These are phyloP conservation scores for Lasioglossum vierecki DNA, from an alignment of 2,888 invertebrate genomes.

Conservation along the genomic window DNA sequence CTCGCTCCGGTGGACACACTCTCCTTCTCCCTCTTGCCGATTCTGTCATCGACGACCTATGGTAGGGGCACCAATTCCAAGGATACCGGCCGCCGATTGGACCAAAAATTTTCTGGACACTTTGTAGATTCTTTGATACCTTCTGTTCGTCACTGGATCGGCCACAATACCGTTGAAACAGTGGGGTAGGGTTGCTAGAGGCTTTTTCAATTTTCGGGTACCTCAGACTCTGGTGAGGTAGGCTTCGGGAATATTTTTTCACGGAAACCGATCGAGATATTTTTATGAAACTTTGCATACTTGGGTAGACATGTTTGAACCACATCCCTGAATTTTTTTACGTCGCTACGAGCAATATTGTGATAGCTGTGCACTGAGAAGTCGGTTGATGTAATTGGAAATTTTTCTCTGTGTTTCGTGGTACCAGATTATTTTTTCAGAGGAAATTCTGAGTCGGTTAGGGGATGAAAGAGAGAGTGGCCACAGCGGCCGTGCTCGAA, in stretches of 20 bases:
- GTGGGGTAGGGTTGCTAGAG: background rate
- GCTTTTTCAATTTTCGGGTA: background rate
- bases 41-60: constrained; percentile 36
- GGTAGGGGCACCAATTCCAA: constrained; percentile 57
- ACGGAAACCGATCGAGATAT: background rate
- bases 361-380: background rate
- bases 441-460: background rate
- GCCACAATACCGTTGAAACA: background rate
- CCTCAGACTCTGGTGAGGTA: background rate
- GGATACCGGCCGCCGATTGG: constrained; percentile 44
- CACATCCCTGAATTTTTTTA: background rate
- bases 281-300: background rate
- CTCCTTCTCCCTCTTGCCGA: constrained; percentile 16
- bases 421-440: background rate
- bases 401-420: background rate
- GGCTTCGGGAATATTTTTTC: background rate
- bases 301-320: background rate
- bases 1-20: constrained; percentile 15
- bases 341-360: background rate
- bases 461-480: constrained; percentile 2
- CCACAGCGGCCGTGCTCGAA: background rate
- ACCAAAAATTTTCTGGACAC: constrained; percentile 7
- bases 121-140: background rate
- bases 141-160: background rate
- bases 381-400: background rate